Evolutionary conservation across 2,888 invertebrate genomes (phyloP), one percentile per base, ranked within the genome.

Genomic region (Lordiphosa andalusiaca): DNA sequence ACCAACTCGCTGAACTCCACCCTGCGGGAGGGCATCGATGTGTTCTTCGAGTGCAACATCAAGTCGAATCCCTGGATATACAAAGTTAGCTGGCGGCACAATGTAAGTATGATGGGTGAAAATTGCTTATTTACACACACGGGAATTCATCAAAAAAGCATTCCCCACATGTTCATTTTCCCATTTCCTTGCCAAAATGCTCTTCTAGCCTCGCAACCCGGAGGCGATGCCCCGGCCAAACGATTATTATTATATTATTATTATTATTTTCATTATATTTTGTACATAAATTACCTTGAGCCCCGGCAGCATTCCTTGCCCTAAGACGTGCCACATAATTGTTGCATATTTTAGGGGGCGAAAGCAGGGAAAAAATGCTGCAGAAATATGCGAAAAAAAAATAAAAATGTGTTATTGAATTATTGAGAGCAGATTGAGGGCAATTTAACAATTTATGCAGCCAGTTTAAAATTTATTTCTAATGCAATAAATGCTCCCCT

Each of bases 11-110:
- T 89, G 51, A 89, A 95, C 86, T 93, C 95, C 1, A 93, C 93
- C 73, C 95, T 97, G 83, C 94, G 94, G 76, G 96, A 96, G 89
- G 96, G 95, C 6, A 95, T 95, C 62, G 96, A 96, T 87, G 96
- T 96, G 9, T 96, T 96, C 91, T 96, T 96, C 87, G 96, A 96
- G 88, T 96, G 96, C 91, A 95, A 93, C 88, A 95, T 96, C 83
- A 94, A 94, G 87, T 95, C 96, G 19, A 96, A 96, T 90, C 96
- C 96, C 0, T 95, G 93, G 93, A 93, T 94, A 52, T 93, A 93
- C 87, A 93, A 93, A 91, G 93, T 95, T 80, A 93, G 93, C 84
- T 95, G 95, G 95, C 91, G 92, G 81, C 94, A 94, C 86, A 93
- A 94, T 88, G 94, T 94, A 90, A 93, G 93, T 91, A 60, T n/a